Evolutionary conservation across 64 coral and sea anemone species (phyloP).

Genomic region (Platygyra sinensis): DNA sequence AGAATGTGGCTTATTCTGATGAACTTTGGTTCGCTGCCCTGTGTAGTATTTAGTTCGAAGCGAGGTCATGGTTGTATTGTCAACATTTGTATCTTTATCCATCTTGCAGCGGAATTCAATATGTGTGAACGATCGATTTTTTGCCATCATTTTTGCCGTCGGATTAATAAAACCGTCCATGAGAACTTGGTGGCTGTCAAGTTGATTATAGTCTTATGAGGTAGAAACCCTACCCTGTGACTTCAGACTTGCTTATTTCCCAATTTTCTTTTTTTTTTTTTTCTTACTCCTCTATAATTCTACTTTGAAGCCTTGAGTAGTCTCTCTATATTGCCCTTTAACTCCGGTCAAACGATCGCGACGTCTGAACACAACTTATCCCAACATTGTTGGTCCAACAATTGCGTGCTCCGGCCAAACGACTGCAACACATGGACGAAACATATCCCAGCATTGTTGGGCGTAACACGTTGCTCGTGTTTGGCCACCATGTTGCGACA

Average conservation of each 20-base stretch:
- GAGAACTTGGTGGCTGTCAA: not conserved
- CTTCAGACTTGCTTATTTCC: not conserved
- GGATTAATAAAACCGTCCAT: slow-evolving; percentile 51
- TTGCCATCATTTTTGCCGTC: slow-evolving; percentile 50
- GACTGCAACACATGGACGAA: no score
- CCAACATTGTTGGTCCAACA: no score
- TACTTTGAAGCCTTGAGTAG: no score
- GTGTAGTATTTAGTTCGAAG: slow-evolving; percentile 6
- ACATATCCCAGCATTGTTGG: no score
- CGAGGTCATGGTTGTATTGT: slow-evolving; percentile 48
- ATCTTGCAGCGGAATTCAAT: slow-evolving; percentile 50
- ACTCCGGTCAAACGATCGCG: no score
- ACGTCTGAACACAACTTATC: no score
- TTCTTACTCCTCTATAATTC: no score
- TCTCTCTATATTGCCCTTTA: no score
- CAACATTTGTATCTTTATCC: slow-evolving; percentile 39
- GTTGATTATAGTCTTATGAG: not conserved
- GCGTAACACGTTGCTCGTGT: no score
- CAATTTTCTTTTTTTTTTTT: no score
- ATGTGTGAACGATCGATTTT: slow-evolving; percentile 50
- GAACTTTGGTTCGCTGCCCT: slow-evolving; percentile 26
- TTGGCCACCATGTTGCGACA: no score
- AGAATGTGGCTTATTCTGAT: slow-evolving; percentile 3
- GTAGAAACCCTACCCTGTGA: not conserved
- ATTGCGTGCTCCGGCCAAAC: no score